Evolutionary conservation across 2,888 invertebrate genomes (phyloP), one percentile per base, ranked within the genome.

Genomic region (Urechis unicinctus): DNA sequence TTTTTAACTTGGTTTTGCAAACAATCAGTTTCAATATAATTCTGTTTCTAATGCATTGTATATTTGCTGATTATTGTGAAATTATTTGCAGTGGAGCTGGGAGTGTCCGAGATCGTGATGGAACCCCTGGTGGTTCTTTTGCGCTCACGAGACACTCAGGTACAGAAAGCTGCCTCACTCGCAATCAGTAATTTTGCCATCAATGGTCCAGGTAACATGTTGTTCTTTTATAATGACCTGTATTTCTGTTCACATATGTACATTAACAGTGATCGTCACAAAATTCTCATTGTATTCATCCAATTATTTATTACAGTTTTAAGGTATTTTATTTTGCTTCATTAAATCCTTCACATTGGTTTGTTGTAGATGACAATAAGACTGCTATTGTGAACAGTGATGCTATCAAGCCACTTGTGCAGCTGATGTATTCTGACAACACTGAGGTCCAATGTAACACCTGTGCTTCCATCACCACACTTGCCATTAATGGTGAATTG

Each of bases 381-480:
- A 21, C 43, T 4, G 53, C 41, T n/a, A 57, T 72, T 46, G 61
- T 69, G 9, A 62, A 59, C 22, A 59, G 63, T 55, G 69, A 67
- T n/a, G 63, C 62, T 5, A 47, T 72, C 24, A 44, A 52, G 26
- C 59, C 65, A 3, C 54, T 72, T n/a, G 51, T 71, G 1, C 57
- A 62, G 17, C 62, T 72, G 3, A 53, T 72, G 45, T 48, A 60
- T 48, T 66, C 68, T 28, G 56, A 56, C 6, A 62, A 66, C 54
- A 29, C 62, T 1, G 72, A 72, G 36, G 68, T 71, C 5, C 70
- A 70, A 60, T 72, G 72, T 58, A 71, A 72, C 53, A 66, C 70
- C 2, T 70, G 70, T 58, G 72, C 69, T 21, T 71, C 69, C 59
- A 62, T 72, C 5, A 71, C 71, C 1, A 65, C 68, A 1, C 58